Evolutionary conservation across 2,113 vertebrate species (phyloP).

Genomic region (Willisornis vidua): DNA sequence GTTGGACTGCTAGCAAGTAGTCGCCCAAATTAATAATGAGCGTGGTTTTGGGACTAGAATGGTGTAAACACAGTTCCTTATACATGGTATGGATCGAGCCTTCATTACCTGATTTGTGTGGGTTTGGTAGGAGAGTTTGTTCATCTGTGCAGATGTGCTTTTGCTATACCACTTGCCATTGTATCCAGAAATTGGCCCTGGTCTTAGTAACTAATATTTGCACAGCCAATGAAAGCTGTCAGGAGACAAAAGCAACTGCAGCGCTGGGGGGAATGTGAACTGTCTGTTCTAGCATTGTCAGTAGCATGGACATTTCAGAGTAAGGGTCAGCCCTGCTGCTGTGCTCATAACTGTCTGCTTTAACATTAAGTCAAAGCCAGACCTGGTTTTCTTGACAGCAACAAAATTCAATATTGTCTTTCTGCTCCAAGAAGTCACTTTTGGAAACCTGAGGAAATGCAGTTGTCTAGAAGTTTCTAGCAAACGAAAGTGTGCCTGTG

Average conservation of each 20-base stretch:
- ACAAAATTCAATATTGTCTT: background rate
- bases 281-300: background rate
- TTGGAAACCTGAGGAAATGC: slow-evolving; percentile 2
- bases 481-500: background rate
- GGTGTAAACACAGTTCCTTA: background rate
- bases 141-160: background rate
- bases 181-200: background rate
- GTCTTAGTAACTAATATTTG: background rate
- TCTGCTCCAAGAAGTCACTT: background rate
- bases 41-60: background rate
- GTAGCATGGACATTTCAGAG: background rate
- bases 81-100: background rate
- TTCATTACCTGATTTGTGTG: background rate
- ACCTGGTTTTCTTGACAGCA: background rate
- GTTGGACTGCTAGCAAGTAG: background rate
- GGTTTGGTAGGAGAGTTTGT: background rate
- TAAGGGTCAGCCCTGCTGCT: background rate
- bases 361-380: background rate
- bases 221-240: background rate
- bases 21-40: background rate
- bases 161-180: background rate
- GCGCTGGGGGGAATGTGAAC: background rate
- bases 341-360: background rate
- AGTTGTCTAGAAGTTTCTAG: background rate
- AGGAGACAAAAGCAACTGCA: background rate